Percentiles rank a stretch among this genome's conserved stretches.
Conservation (phyloP, 2,797 vertebrate species). For the Ibycter americanus region DNA sequence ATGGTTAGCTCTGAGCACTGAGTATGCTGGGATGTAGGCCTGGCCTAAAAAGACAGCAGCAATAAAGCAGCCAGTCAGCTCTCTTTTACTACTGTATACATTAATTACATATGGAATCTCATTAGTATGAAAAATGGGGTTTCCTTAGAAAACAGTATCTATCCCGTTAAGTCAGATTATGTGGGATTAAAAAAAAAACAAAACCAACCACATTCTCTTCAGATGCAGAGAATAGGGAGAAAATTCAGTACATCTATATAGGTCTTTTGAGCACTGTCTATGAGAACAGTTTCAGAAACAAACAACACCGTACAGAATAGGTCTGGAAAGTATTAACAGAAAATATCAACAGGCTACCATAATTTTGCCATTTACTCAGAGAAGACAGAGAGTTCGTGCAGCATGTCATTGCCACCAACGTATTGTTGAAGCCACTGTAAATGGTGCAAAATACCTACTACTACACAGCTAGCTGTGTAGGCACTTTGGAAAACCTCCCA, state of each 20-base stretch:
- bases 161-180: background rate
- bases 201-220: background rate
- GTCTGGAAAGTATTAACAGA: background rate
- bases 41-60: background rate
- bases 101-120: background rate
- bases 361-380: background rate
- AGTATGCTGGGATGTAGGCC: background rate
- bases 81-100: background rate
- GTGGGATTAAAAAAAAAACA: background rate
- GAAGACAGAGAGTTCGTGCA: background rate
- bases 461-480: background rate
- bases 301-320: background rate
- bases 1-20: background rate
- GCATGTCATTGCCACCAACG: background rate
- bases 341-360: background rate
- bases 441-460: background rate
- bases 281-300: background rate
- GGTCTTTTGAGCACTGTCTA: background rate
- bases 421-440: background rate
- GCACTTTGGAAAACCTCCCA: background rate
- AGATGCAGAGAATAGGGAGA: background rate
- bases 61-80: background rate
- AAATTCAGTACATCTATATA: background rate
- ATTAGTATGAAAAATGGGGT: background rate
- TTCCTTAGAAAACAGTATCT: background rate